Conservation (phyloP, 2,888 invertebrate species). For the Ischnura elegans region DNA sequence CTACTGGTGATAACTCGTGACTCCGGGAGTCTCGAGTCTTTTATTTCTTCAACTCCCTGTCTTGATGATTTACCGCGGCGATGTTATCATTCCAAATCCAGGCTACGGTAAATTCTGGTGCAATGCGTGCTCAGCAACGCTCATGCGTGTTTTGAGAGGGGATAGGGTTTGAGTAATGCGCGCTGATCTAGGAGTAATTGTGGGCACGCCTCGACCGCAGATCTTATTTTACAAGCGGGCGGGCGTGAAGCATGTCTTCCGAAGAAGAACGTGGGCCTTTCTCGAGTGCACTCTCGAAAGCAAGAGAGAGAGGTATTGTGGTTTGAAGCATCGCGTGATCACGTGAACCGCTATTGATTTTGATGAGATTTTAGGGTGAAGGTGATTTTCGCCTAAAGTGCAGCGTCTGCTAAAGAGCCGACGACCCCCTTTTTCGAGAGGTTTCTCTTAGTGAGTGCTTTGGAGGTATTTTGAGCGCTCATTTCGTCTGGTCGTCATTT, state of each 20-base stretch:
- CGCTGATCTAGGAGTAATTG: not conserved
- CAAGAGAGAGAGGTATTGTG: not conserved
- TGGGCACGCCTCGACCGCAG: not conserved
- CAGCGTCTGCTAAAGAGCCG: not conserved
- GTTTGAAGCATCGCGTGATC: not conserved
- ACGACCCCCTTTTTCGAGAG: not conserved
- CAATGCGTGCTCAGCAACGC: not conserved
- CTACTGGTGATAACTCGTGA: too few species aligned
- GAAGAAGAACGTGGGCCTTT: not conserved
- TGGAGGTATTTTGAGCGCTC: not conserved
- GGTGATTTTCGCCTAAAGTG: not conserved
- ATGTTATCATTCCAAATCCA: not conserved
- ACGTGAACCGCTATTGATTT: not conserved
- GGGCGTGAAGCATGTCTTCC: not conserved
- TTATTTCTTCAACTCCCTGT: too few species aligned
- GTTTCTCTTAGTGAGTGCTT: not conserved
- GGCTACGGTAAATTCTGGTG: not conserved
- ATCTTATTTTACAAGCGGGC: not conserved
- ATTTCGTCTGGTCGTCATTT: not conserved
- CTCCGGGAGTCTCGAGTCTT: too few species aligned
- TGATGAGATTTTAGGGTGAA: not conserved
- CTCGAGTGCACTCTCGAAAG: not conserved
- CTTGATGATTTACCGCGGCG: not conserved
- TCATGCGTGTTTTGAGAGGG: not conserved
- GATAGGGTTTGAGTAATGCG: not conserved